Evolutionary conservation across 2,113 vertebrate species (phyloP).

Genomic region (Psittacus erithacus): DNA sequence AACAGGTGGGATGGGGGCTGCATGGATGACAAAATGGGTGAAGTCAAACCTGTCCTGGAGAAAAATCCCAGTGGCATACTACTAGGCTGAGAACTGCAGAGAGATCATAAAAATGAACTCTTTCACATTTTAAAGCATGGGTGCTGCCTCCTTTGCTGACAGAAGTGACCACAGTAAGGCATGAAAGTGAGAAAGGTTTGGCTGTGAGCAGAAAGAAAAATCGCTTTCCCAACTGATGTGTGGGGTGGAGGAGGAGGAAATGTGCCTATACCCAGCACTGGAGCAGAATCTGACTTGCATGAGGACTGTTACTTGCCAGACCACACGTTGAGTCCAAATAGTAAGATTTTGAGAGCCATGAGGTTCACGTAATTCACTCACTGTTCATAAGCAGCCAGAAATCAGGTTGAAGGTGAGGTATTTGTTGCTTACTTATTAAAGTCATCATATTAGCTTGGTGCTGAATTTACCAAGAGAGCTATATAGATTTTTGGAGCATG

Average conservation of each 20-base stretch:
- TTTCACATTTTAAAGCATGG: background rate
- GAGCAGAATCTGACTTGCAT: background rate
- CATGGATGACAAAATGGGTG: background rate
- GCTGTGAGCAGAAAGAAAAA: background rate
- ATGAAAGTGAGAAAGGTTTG: background rate
- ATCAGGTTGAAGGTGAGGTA: background rate
- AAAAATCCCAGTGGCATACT: background rate
- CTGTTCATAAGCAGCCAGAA: background rate
- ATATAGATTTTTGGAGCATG: background rate
- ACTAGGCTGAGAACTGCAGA: background rate
- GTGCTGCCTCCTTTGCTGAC: background rate
- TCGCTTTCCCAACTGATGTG: background rate
- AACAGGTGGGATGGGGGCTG: background rate
- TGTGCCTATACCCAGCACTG: background rate
- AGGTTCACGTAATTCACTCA: background rate
- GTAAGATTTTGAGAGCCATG: background rate
- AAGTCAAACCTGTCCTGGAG: background rate
- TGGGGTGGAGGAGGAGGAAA: background rate
- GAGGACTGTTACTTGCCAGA: rapidly evolving
- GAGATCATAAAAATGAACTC: background rate
- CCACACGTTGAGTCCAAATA: background rate
- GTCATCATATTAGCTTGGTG: background rate
- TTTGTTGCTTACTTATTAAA: background rate
- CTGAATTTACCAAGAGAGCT: background rate
- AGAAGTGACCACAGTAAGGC: background rate